Conservation (phyloP, 2,888 invertebrate species). For the Nomada flava region DNA sequence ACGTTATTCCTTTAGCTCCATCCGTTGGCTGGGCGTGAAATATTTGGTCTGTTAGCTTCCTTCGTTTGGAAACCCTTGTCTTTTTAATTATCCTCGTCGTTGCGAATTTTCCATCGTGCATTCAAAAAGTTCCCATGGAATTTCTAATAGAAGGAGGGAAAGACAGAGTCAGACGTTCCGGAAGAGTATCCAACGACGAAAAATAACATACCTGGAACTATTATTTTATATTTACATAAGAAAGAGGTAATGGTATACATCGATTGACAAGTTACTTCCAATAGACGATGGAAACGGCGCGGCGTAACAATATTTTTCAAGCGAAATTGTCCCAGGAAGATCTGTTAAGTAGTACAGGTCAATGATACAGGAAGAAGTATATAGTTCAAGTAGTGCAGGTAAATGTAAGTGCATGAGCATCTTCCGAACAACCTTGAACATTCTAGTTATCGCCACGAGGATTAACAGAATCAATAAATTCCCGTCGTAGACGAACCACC, state of each 20-base stretch:
- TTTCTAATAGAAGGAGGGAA: not conserved
- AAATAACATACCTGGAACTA: not conserved
- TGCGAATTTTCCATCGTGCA: not conserved
- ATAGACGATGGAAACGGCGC: too few species aligned
- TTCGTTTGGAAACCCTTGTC: not conserved
- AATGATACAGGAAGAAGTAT: too few species aligned
- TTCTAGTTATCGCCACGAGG: too few species aligned
- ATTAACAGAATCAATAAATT: too few species aligned
- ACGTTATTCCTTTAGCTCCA: not conserved
- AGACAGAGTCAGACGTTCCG: not conserved
- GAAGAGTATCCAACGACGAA: not conserved
- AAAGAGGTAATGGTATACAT: not conserved
- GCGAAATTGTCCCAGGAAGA: too few species aligned
- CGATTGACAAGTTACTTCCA: not conserved
- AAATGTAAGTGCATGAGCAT: too few species aligned
- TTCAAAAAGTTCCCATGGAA: too few species aligned
- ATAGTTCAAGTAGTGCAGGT: too few species aligned
- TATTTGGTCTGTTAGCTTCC: constrained; percentile 20
- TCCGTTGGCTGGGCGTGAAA: constrained; percentile 4
- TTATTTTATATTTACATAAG: not conserved
- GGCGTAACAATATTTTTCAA: too few species aligned
- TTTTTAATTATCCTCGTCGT: not conserved
- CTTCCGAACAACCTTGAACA: too few species aligned
- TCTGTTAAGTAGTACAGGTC: too few species aligned
- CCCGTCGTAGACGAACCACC: too few species aligned